Conservation (phyloP, 2,888 invertebrate species). For the Lamellibrachia satsuma region DNA sequence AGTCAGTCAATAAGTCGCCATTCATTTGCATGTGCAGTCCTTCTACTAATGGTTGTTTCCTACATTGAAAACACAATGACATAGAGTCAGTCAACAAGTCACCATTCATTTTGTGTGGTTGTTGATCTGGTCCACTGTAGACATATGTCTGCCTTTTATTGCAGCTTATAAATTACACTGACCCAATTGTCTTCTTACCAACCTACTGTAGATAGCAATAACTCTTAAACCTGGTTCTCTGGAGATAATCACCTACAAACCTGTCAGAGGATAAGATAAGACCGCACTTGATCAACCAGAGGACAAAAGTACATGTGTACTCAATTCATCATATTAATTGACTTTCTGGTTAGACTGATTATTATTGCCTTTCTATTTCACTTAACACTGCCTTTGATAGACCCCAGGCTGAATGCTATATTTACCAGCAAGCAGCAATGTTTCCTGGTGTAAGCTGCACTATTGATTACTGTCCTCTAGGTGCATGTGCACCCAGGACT, state of each 20-base stretch:
- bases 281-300: background rate
- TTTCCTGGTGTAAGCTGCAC: background rate
- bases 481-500: background rate
- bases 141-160: background rate
- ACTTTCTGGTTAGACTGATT: background rate
- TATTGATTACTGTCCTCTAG: background rate
- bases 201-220: background rate
- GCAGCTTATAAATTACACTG: background rate
- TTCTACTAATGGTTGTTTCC: too few species aligned
- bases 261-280: slow-evolving; percentile 1
- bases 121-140: background rate
- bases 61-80: too few species aligned
- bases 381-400: background rate
- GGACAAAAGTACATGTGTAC: background rate
- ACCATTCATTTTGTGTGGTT: background rate
- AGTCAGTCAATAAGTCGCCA: too few species aligned
- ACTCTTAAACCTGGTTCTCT: background rate
- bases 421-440: background rate
- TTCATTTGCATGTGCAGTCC: too few species aligned
- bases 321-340: background rate
- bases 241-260: background rate
- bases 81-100: background rate
- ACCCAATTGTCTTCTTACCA: background rate
- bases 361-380: background rate
- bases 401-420: background rate